Evolutionary conservation across 2,888 invertebrate species (phyloP).

Genomic region (Apamea epomidion): DNA sequence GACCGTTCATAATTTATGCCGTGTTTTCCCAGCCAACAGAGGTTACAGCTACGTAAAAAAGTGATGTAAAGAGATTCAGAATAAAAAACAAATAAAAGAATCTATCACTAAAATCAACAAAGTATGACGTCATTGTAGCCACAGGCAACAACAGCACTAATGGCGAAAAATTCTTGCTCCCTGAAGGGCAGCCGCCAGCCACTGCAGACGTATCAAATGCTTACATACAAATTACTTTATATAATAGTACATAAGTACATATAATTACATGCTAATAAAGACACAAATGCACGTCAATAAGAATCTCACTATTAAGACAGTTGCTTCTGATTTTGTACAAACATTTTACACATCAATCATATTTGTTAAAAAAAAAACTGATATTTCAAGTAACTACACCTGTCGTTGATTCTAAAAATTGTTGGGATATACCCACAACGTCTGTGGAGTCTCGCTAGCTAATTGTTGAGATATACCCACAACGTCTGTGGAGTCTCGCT

Average conservation of each 20-base stretch:
- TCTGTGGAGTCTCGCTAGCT: too few species aligned
- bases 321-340: not conserved
- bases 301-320: not conserved
- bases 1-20: not conserved
- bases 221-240: not conserved
- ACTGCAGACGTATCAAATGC: not conserved
- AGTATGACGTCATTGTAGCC: not conserved
- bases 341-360: too few species aligned
- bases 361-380: too few species aligned
- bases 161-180: not conserved
- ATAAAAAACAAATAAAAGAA: not conserved
- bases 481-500: too few species aligned
- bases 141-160: not conserved
- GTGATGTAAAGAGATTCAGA: slow-evolving; percentile 11
- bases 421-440: too few species aligned
- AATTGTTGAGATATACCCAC: too few species aligned
- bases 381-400: too few species aligned
- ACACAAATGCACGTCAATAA: not conserved
- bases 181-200: not conserved
- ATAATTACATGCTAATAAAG: not conserved
- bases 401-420: too few species aligned
- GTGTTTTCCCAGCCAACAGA: not conserved
- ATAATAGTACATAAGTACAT: too few species aligned
- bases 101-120: not conserved
- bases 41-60: not conserved